Base-by-base conservation (phyloP, 2,888 invertebrate species). In the Nemotelus pantherinus region DNA sequence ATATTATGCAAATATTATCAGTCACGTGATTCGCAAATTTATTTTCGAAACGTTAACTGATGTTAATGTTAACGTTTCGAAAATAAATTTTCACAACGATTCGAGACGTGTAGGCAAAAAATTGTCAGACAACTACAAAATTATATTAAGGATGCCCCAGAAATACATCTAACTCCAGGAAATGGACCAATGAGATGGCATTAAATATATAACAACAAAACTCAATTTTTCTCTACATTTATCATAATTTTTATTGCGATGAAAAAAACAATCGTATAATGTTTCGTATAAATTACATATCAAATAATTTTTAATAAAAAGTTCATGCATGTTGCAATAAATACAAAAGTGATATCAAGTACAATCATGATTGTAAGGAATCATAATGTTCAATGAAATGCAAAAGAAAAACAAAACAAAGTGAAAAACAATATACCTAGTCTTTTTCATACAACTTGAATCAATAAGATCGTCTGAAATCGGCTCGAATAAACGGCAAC, bases 361-460 rank as follows among this genome's bases (percentile, higher is more conserved):
- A 60, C 25, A 60, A 60, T 9, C 41, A 70, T 70, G 7, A 55
- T n/a, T 70, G 53, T 63, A 63, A n/a, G 43, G 43, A 63, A 63
- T 68, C 5, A 39, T 70, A 47, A 10, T n/a, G 10, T 68, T 67
- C 25, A 55, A 47, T 47, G 55, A 70, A 70, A 70, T 70, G 70
- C 70, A 70, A 43, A 70, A 25, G 25, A 25, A 25, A 25, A 25
- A 25, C 25, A 25, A 25, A 25, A 25, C 25, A 25, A 25, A 25
- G 25, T 25, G 25, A 25, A 25, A 70, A 70, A 47, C 53, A 70
- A 70, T 70, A 55, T 55, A 10, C 47, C 70, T 70, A 70, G 70
- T 70, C 70, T 70, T 70, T 70, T 70, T 41, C 70, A 39, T 70
- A 10, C 9, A n/a, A 53, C 55, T 25, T 25, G 55, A 67, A 70